A percentile compares a stretch with the other conserved stretches of the same genome.
phyloP scores from a whole-genome alignment of 2,113 vertebrate genomes.

The Paralichthys olivaceus region DNA sequence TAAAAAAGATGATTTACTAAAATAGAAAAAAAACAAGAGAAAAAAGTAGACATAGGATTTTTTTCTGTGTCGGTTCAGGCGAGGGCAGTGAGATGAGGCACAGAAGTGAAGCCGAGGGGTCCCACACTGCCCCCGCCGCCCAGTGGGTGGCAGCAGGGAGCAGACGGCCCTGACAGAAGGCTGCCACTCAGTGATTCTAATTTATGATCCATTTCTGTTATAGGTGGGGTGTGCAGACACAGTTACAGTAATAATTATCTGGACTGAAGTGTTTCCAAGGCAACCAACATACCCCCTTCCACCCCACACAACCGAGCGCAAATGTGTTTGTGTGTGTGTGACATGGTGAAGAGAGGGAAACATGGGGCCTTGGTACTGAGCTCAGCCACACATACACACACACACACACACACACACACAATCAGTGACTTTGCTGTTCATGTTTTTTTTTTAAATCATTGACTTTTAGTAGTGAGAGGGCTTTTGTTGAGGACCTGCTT shows the following conservation, averaged over 20 bases:
- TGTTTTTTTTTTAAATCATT: slow-evolving; percentile 15
- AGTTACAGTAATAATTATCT: slow-evolving; percentile 99
- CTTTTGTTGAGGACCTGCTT: slow-evolving; percentile 41
- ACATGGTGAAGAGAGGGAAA: slow-evolving; percentile 86
- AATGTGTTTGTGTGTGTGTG: slow-evolving; percentile 57
- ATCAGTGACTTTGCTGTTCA: slow-evolving; percentile 13
- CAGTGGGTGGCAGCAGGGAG: slow-evolving; percentile 91
- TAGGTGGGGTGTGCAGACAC: slow-evolving; percentile 98
- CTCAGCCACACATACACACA: slow-evolving; percentile 41
- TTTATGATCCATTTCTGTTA: slow-evolving; percentile 99
- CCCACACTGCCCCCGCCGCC: slow-evolving; percentile 42
- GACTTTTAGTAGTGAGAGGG: slow-evolving; percentile 28
- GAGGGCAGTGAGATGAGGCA: slow-evolving; percentile 40
- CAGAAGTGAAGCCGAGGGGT: not conserved
- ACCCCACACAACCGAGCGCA: slow-evolving; percentile 68
- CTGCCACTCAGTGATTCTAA: slow-evolving; percentile 92
- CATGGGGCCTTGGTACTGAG: slow-evolving; percentile 57
- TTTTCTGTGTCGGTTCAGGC: slow-evolving; percentile 50
- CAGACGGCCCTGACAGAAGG: slow-evolving; percentile 79
- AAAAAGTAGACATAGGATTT: slow-evolving; percentile 9
- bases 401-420: slow-evolving; percentile 46
- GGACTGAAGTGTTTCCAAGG: slow-evolving; percentile 97
- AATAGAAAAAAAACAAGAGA: slow-evolving; percentile 24
- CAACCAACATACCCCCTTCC: slow-evolving; percentile 82
- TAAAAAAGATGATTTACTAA: slow-evolving; percentile 66